Base-by-base conservation (phyloP, 2,113 vertebrate genomes). In the Amblyopsis rosae region DNA sequence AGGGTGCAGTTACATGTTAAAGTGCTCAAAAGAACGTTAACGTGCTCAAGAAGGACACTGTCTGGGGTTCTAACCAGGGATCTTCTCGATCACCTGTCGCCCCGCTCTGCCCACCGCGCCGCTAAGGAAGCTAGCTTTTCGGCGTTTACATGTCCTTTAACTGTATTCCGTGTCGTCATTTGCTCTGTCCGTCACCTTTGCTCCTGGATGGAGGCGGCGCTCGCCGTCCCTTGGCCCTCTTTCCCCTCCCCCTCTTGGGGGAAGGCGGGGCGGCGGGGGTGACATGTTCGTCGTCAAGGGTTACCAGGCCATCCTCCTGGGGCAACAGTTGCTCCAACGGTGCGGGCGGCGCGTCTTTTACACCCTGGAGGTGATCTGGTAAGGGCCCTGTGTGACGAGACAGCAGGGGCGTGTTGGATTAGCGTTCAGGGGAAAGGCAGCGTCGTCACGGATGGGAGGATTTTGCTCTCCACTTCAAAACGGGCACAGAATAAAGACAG, bases 321-420 rank as follows among this genome's bases (percentile, higher is more conserved):
- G 88, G 91, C 1, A 82, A 69, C 47, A 86, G 67, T 0, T 59
- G 59, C 65, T 75, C 92, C 75, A 0, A 65, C 53, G 74, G 87
- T 77, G 88, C 74, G 53, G 9, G 73, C 0, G 72, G 15, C 1
- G 69, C 58, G 0, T 16, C 75, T 60, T 94, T 95, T 50, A 84
- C 83, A 65, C 95, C 91, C 0, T 93, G 92, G 75, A 94, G 73
- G 70, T 92, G 94, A 82, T 89, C 90, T 82, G 94, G 67, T 66
- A 94, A 87, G 65, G 95, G 90, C 55, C 93, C 96, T 97, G 89
- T 97, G 89, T 3, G 57, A 75, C 16, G 10, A 62, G 33, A 66
- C 55, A 73, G 35, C 46, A 10, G 45, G 0, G 6, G 35, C 1
- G 5, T 5, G 35, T 41, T 41, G 35, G 35, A 41, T 41, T 41